phyloP scores from a whole-genome alignment of 2,113 vertebrate species.

The Clinocottus analis region DNA sequence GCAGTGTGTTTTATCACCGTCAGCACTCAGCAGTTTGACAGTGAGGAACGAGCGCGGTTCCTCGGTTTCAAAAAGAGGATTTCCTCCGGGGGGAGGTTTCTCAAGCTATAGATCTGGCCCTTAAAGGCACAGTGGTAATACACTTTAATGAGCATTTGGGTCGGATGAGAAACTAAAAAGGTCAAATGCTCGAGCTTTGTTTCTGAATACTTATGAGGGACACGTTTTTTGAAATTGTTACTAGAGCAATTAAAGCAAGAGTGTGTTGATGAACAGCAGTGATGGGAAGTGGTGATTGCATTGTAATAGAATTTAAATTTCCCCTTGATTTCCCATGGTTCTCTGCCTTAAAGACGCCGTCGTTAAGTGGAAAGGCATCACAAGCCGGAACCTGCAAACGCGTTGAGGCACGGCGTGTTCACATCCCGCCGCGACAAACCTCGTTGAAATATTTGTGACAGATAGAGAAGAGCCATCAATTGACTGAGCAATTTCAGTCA shows the following conservation, averaged over 20 bases:
- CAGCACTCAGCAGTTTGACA: constrained; percentile 59
- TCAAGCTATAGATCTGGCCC: constrained; percentile 38
- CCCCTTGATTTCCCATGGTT: background rate
- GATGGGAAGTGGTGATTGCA: background rate
- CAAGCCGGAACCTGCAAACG: background rate
- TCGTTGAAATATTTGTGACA: background rate
- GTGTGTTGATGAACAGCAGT: background rate
- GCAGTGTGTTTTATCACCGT: constrained; percentile 60
- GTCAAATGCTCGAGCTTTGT: constrained; percentile 13
- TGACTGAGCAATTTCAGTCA: background rate
- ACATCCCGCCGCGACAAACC: background rate
- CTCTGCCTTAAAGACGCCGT: background rate
- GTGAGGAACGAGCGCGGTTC: constrained; percentile 57
- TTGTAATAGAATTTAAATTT: constrained; percentile 15
- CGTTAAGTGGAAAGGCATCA: constrained; percentile 12
- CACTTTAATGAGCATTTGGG: constrained; percentile 61
- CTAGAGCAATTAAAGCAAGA: background rate
- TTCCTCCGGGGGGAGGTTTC: constrained; percentile 53
- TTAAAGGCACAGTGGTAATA: constrained; percentile 57
- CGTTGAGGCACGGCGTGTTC: background rate
- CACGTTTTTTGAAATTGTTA: background rate
- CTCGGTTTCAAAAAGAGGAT: constrained; percentile 55
- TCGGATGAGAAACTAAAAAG: constrained; percentile 10
- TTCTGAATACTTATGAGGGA: background rate
- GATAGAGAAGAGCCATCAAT: background rate